Conservation (phyloP, 2,113 vertebrate genomes). For the Colistium nudipinnis region DNA sequence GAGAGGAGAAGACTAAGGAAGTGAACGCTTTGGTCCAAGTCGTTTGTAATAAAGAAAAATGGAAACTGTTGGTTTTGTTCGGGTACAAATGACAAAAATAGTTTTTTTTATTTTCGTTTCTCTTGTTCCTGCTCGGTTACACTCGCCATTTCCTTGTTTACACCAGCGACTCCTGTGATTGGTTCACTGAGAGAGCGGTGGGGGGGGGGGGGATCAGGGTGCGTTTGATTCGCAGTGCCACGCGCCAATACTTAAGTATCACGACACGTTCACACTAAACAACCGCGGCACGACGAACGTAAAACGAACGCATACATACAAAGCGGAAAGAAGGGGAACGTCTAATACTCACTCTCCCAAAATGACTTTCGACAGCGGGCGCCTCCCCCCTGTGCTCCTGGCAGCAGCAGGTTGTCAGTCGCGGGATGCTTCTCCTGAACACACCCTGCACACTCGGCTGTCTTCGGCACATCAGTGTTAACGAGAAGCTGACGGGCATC, state of each 20-base stretch:
- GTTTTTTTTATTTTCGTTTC: background rate
- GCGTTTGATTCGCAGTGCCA: slow-evolving; percentile 30
- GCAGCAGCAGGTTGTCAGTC: slow-evolving; percentile 42
- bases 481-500: background rate
- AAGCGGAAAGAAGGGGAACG: background rate
- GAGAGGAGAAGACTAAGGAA: background rate
- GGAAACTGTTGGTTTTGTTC: background rate
- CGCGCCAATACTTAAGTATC: fast-evolving
- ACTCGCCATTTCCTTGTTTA: slow-evolving; percentile 70
- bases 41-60: background rate
- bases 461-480: slow-evolving; percentile 4
- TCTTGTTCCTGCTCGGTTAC: slow-evolving; percentile 13
- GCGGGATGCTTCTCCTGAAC: slow-evolving; percentile 53
- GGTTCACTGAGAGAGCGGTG: slow-evolving; percentile 14
- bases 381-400: slow-evolving; percentile 10
- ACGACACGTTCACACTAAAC: fast-evolving
- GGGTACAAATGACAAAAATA: fast-evolving
- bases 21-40: background rate
- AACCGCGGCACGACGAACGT: background rate
- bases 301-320: slow-evolving; percentile 25
- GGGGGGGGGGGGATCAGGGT: background rate
- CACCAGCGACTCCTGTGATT: slow-evolving; percentile 65
- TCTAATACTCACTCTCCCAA: slow-evolving; percentile 54
- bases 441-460: slow-evolving; percentile 24
- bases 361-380: slow-evolving; percentile 6